These are phyloP conservation scores for Botia almorhae DNA, from an alignment of 2,797 vertebrate genomes.

Conservation along the genomic window DNA sequence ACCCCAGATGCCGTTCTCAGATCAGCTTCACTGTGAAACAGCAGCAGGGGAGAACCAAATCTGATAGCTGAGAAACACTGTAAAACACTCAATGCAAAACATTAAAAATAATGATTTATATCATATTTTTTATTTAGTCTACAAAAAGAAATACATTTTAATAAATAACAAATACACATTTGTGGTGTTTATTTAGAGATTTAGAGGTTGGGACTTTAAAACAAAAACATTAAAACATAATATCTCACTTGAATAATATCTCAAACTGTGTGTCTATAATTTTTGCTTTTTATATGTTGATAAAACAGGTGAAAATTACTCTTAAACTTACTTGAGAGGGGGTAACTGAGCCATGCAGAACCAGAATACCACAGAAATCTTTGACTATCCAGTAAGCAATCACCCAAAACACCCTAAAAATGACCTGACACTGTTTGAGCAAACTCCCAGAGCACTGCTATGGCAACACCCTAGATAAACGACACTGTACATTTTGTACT, in stretches of 20 bases:
- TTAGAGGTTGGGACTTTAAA: no score
- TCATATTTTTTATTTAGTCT: no score
- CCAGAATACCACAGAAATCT: background rate
- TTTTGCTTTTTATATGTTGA: background rate
- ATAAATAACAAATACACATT: no score
- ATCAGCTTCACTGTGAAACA: slow-evolving; percentile 36
- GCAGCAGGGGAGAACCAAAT: slow-evolving; percentile 25
- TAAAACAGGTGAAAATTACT: background rate
- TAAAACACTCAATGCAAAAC: background rate
- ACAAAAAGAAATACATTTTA: no score
- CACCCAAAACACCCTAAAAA: background rate
- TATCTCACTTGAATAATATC: background rate
- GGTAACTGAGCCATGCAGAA: background rate
- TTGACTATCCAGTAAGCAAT: background rate
- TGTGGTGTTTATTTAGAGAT: no score
- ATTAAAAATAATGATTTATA: no score
- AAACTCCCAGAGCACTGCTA: background rate
- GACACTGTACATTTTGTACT: background rate
- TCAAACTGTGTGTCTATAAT: background rate
- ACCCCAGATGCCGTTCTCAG: slow-evolving; percentile 51
- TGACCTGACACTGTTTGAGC: background rate
- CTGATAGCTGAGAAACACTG: background rate
- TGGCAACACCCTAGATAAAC: background rate
- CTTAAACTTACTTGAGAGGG: background rate
- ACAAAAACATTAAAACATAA: no score